A percentile compares a stretch with the other conserved stretches of the same genome.
Conservation (phyloP, 1,140 invertebrate species). For the Drosophila guanche region DNA sequence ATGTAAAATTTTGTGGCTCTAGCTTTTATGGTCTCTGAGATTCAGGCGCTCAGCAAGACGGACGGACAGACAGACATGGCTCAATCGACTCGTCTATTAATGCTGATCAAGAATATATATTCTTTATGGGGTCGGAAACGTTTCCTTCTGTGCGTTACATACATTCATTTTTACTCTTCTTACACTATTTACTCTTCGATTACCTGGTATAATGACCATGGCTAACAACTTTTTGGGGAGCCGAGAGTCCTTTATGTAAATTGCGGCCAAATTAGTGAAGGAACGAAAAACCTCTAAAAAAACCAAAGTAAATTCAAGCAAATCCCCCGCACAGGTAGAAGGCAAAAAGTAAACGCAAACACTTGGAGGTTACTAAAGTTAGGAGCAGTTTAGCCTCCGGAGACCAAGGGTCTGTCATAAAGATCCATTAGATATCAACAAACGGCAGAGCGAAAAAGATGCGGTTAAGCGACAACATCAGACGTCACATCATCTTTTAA, state of each 20-base stretch:
- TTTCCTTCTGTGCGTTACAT: too few species aligned
- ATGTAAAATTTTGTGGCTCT: too few species aligned
- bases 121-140: too few species aligned
- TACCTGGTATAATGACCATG: too few species aligned
- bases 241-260: constrained; percentile 68
- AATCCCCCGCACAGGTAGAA: constrained; percentile 35
- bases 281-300: constrained; percentile 20
- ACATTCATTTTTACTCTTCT: too few species aligned
- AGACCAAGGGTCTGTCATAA: constrained; percentile 54
- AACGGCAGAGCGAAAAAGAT: constrained; percentile 18
- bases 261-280: constrained; percentile 71
- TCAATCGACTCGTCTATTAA: too few species aligned
- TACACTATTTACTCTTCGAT: too few species aligned
- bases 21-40: too few species aligned
- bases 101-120: too few species aligned
- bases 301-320: background rate
- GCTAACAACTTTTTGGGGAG: constrained; percentile 46
- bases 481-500: constrained; percentile 64
- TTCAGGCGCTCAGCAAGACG: too few species aligned
- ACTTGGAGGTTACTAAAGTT: constrained; percentile 17
- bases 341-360: constrained; percentile 25
- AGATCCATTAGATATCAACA: constrained; percentile 62
- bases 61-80: too few species aligned
- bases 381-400: constrained; percentile 22
- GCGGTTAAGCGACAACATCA: constrained; percentile 56